Conservation (phyloP, 2,888 invertebrate species). For the Caenorhabditis virilis region DNA sequence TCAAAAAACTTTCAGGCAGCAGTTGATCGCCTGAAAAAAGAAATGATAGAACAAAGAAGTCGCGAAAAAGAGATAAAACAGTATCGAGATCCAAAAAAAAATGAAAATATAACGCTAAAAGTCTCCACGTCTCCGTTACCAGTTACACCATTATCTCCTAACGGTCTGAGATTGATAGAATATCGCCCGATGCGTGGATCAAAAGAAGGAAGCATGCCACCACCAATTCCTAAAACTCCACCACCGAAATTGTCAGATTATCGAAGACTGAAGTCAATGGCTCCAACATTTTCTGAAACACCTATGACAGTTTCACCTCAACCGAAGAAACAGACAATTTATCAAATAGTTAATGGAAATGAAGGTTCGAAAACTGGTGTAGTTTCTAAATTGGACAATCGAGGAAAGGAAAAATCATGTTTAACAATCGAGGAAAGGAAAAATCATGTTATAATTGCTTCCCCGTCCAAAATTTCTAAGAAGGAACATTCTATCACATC, state of each 20-base stretch:
- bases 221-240: conserved; percentile 32
- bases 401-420: too few species aligned
- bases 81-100: conserved; percentile 13
- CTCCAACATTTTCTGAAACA: neutral
- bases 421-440: too few species aligned
- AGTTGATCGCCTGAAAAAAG: conserved; percentile 18
- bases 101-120: neutral
- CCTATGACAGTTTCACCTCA: too few species aligned
- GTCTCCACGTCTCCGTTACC: neutral
- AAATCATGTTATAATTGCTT: too few species aligned
- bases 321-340: neutral
- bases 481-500: too few species aligned
- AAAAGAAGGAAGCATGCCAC: conserved; percentile 4
- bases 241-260: conserved; percentile 30
- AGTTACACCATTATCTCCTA: conserved; percentile 6
- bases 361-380: too few species aligned
- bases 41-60: conserved; percentile 21
- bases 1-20: conserved; percentile 8
- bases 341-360: too few species aligned
- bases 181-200: conserved; percentile 25
- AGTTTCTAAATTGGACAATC: too few species aligned
- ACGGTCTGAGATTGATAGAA: conserved; percentile 20
- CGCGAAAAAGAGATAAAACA: conserved; percentile 27
- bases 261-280: conserved; percentile 1
- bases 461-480: too few species aligned